Evolutionary conservation across 2,113 vertebrate genomes (phyloP).

Genomic region (Trachemys scripta): DNA sequence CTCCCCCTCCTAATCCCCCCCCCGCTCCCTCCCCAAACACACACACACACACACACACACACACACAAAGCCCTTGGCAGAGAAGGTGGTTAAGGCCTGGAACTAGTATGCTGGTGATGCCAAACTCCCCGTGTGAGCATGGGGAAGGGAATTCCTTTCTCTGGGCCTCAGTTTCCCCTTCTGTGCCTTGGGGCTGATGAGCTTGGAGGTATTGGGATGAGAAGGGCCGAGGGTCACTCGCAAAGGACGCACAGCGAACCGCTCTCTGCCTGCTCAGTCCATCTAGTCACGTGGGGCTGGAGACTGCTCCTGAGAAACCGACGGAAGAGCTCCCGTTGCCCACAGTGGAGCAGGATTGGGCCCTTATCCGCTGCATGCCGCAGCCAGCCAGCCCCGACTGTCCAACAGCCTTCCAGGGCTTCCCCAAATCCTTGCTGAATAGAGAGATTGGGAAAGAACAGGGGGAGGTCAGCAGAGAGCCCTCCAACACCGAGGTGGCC

Average conservation of each 20-base stretch:
- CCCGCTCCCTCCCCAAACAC: too few relatives aligned
- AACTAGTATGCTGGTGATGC: accelerated
- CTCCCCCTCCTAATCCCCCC: accelerated
- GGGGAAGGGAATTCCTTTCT: too few relatives aligned
- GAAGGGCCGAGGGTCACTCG: not conserved
- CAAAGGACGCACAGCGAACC: not conserved
- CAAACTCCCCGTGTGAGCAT: not conserved
- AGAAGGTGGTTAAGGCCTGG: not conserved
- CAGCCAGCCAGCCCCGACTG: not conserved
- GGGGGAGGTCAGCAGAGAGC: not conserved
- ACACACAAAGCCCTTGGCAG: not conserved
- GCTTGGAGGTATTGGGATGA: not conserved
- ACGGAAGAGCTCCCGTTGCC: not conserved
- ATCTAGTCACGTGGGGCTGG: not conserved
- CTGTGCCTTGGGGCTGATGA: not conserved
- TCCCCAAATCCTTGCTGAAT: not conserved
- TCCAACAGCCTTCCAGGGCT: not conserved
- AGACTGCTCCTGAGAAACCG: not conserved
- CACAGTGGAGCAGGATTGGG: not conserved
- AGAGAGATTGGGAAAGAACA: not conserved
- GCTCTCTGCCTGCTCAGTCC: not conserved
- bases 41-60: too few relatives aligned
- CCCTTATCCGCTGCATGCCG: not conserved
- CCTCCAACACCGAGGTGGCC: not conserved
- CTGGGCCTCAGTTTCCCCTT: not conserved